Percentiles rank a stretch among this genome's conserved stretches.
Conservation (phyloP, 1,140 invertebrate species). For the Tetraneura akinire region DNA sequence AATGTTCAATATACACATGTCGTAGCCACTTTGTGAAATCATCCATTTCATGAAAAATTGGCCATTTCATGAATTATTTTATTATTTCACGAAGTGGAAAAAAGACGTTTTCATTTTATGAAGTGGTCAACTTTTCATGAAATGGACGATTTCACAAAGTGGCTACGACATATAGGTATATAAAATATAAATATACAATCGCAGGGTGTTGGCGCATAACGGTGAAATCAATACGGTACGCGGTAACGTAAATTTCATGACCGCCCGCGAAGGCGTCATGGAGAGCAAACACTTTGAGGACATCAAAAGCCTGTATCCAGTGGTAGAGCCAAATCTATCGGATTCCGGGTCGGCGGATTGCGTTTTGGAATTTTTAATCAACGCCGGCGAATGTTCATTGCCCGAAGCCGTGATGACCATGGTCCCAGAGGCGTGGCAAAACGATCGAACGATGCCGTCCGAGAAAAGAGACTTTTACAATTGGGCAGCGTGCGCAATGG, state of each 20-base stretch:
- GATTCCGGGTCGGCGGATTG: constrained; percentile 98
- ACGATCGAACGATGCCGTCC: constrained; percentile 86
- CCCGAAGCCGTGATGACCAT: constrained; percentile 99
- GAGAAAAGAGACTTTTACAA: constrained; percentile 96
- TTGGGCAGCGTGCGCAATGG: constrained; percentile 96
- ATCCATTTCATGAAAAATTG: no score
- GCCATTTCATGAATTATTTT: no score
- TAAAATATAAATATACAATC: no score
- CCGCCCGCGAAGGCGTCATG: constrained; percentile 98
- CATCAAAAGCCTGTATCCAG: constrained; percentile 89
- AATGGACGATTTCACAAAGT: no score
- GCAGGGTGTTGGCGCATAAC: constrained; percentile 93
- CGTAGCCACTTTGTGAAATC: no score
- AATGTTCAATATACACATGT: no score
- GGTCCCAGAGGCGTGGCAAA: constrained; percentile 99
- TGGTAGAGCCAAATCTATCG: constrained; percentile 95
- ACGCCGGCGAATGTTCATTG: constrained; percentile 83
- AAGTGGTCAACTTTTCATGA: no score
- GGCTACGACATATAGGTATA: no score
- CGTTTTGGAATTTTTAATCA: constrained; percentile 94
- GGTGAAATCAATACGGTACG: constrained; percentile 98
- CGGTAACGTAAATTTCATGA: constrained; percentile 98
- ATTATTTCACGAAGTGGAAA: no score
- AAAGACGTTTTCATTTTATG: no score
- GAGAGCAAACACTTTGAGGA: constrained; percentile 80